Base-by-base conservation (phyloP, 2,888 invertebrate genomes). In the Diaphora mendica region DNA sequence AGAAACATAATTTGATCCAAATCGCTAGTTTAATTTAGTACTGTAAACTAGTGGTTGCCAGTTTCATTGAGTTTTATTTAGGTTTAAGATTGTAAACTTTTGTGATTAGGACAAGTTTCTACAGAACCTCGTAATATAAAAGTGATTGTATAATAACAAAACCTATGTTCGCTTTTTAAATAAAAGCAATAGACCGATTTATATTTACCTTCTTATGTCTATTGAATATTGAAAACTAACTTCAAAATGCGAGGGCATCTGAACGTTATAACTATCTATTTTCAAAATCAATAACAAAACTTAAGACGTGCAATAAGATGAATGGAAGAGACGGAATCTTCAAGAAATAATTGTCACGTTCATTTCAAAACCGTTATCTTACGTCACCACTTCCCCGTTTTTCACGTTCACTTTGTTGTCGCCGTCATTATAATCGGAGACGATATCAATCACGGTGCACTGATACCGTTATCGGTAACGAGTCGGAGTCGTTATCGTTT, bases 381-480 rank as follows among this genome's bases (percentile, higher is more conserved):
- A 30, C 17, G 2, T 15, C 7, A 62, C 30, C 62, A 62, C 30
- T 62, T 62, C 17, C 30, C 30, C 15, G 15, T 30, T 30, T 30
- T 26, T 62, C 30, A 62, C 17, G 17, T 30, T n/a, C n/a, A 62
- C 62, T 62, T 30, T 62, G 30, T 30, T 62, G 62, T 62, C 62
- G 30, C 17, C 30, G 62, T 62, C 62, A 62, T 62, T 62, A 30
- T 17, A 30, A 71, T 74, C 64, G 26, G 68, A 76, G 72, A 78
- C 76, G 72, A 55, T 64, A 64, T 62, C 62, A 62, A 62, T 30
- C 62, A 30, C 17, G 30, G 62, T 62, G 62, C 30, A 62, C 62
- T 62, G 62, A 62, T 62, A 62, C 30, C 26, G 17, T 62, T 62
- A 62, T 62, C 62, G 62, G 30, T 26, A 62, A 62, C 62, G 62